Percentiles rank a stretch among this genome's conserved stretches.
Evolutionary conservation across 2,113 vertebrate species (phyloP).

Genomic region (Corydoras maculifer): DNA sequence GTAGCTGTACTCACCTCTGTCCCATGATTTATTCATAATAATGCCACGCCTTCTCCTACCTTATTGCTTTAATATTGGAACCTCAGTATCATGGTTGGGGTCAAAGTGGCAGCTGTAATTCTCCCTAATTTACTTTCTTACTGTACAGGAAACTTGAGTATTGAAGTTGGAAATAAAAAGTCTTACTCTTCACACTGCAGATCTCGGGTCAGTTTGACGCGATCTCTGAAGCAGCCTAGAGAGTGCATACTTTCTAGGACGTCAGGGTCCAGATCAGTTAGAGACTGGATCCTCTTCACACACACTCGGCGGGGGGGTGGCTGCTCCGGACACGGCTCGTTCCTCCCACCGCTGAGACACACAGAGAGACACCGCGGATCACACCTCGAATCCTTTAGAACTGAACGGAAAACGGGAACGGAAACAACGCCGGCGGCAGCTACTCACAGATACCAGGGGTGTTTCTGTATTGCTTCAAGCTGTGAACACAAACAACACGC

Average conservation of each 20-base stretch:
- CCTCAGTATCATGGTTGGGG: too few species aligned
- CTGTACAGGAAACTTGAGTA: too few species aligned
- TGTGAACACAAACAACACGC: conserved; percentile 46
- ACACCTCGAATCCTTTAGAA: too few species aligned
- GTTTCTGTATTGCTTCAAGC: conserved; percentile 89
- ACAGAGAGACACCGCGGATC: background rate
- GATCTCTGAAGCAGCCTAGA: conserved; percentile 82
- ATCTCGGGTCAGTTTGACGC: conserved; percentile 77
- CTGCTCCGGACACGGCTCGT: conserved; percentile 77
- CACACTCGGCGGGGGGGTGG: conserved; percentile 74
- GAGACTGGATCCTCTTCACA: conserved; percentile 71
- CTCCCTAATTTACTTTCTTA: too few species aligned
- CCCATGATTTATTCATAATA: too few species aligned
- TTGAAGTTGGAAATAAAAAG: too few species aligned
- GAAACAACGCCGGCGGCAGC: too few species aligned
- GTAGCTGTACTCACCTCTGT: too few species aligned
- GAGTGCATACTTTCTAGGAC: conserved; percentile 87
- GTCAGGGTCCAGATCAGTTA: conserved; percentile 80
- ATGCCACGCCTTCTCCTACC: too few species aligned
- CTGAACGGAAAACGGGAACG: too few species aligned
- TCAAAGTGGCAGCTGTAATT: too few species aligned
- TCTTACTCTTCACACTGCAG: conserved; percentile 83
- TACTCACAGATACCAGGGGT: conserved; percentile 88
- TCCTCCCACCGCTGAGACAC: conserved; percentile 68
- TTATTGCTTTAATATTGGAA: too few species aligned